Evolutionary conservation across 2,797 vertebrate genomes (phyloP).

Genomic region (Lepus townsendii): DNA sequence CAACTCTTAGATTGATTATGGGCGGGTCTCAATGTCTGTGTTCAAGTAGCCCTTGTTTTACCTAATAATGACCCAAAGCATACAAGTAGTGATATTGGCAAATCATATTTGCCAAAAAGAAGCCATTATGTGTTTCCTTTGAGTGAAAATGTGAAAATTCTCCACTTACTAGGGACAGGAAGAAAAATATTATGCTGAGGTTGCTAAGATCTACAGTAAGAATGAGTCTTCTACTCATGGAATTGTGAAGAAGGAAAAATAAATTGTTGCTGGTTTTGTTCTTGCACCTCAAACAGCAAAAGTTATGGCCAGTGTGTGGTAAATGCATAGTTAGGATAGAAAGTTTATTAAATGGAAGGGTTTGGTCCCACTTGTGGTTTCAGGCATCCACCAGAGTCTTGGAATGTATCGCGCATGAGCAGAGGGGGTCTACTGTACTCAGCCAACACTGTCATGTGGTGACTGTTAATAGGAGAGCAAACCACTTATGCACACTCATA

Average conservation of each 20-base stretch:
- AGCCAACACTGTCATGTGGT: neutral
- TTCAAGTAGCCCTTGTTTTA: neutral
- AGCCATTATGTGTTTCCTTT: neutral
- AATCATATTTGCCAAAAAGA: neutral
- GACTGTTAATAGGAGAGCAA: neutral
- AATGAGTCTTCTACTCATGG: too few relatives aligned
- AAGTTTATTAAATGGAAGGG: neutral
- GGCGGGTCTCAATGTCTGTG: accelerated
- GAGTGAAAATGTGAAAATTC: neutral
- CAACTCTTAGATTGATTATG: too few relatives aligned
- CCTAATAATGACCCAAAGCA: neutral
- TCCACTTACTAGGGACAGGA: neutral
- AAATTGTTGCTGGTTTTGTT: neutral
- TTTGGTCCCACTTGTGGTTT: neutral
- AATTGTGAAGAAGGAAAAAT: neutral
- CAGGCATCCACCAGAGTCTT: neutral
- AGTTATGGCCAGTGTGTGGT: neutral
- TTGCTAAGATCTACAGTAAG: neutral
- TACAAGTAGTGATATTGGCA: neutral
- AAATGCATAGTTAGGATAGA: neutral
- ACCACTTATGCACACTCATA: neutral
- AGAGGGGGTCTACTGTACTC: neutral
- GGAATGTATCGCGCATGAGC: neutral
- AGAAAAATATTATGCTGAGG: neutral
- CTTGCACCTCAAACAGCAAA: neutral